Evolutionary conservation across 2,113 vertebrate genomes (phyloP).

Genomic region (Antechinus flavipes): DNA sequence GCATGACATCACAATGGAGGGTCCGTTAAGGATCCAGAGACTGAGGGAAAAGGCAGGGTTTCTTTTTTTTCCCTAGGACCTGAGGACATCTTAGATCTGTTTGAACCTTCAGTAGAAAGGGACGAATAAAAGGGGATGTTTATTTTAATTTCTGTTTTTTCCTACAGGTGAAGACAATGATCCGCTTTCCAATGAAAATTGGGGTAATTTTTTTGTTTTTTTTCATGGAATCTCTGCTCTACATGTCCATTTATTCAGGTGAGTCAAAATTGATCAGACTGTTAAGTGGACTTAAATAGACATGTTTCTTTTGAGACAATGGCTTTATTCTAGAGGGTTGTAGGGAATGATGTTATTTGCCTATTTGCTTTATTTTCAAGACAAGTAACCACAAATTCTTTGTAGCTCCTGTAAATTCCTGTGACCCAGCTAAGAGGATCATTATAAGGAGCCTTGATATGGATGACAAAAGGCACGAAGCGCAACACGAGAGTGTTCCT

Average conservation of each 20-base stretch:
- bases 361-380: neutral
- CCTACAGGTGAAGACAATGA: conserved; percentile 13
- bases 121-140: neutral
- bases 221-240: neutral
- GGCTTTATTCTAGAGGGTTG: neutral
- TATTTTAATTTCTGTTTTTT: neutral
- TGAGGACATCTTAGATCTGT: neutral
- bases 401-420: conserved; percentile 45
- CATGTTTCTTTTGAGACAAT: neutral
- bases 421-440: rapidly evolving
- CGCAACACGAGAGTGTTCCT: neutral
- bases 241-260: conserved; percentile 1
- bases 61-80: neutral
- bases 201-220: conserved; percentile 16
- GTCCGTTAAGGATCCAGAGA: neutral
- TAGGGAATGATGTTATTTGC: neutral
- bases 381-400: conserved; percentile 13
- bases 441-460: neutral
- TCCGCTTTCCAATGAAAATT: neutral
- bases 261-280: conserved; percentile 25
- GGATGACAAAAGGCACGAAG: neutral
- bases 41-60: neutral
- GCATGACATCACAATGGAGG: neutral
- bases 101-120: neutral
- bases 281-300: neutral